Evolutionary conservation across 2,797 vertebrate species (phyloP), one percentile per base, ranked within the genome.

Genomic region (Steatocranus sp.): DNA sequence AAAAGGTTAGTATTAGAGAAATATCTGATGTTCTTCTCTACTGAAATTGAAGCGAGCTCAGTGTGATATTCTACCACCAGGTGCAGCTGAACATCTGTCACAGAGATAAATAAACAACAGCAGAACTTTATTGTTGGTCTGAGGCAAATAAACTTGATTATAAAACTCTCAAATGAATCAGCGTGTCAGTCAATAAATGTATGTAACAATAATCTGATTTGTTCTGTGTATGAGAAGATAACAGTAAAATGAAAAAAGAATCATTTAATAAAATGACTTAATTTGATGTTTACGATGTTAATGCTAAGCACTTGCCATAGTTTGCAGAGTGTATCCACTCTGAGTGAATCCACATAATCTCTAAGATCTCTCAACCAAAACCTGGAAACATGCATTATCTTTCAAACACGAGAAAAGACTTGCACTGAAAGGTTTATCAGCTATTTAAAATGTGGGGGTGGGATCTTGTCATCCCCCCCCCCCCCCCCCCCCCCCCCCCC

Each of bases 101-200:
- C 85, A 83, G 80, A 86, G 82, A 86, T 76, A 83, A 78, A 84
- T 83, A 79, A 84, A 61, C 54, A 81, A 53, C 48, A 82, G 49
- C 41, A 63, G 79, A 83, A 70, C 46, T 87, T 88, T 90, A 93
- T 93, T 91, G 86, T 89, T 79, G 80, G 88, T 84, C 85, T 81
- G 56, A 90, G 74, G 83, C 82, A 82, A 85, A 63, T 75, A 88
- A 81, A 92, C 90, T 76, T 89, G 76, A 92, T 88, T 78, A 88
- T 89, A 23, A 83, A 78, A 87, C 81, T 46, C 46, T 76, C 50
- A 6, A 79, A 79, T 75, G 77, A 80, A 78, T 61, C 43, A 70
- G 43, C 18, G 23, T 51, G 43, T 54, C 20, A 30, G 36, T 79
- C 43, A 34, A 6, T 4, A 70, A 70, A 46, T 46, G 3, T 18